Evolutionary conservation across 1,140 invertebrate species (phyloP).

Genomic region (Drosophila tropicalis): DNA sequence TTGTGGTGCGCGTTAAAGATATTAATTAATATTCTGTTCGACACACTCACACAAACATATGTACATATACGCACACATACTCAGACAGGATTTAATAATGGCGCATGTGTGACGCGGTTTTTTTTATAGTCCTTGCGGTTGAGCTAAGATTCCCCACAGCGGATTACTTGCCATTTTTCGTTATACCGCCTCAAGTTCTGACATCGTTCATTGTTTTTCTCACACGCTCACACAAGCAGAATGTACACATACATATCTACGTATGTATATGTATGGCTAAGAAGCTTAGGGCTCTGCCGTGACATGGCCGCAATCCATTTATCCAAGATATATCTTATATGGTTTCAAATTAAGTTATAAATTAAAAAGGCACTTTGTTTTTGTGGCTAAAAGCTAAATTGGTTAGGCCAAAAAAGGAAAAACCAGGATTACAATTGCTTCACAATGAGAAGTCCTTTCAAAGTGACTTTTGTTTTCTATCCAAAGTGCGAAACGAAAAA

Average conservation of each 20-base stretch:
- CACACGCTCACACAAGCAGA: conserved; percentile 5
- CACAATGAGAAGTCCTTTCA: background rate
- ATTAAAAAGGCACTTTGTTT: conserved; percentile 62
- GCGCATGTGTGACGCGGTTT: conserved; percentile 69
- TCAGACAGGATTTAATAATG: conserved; percentile 67
- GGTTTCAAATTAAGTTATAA: conserved; percentile 63
- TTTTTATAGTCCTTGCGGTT: conserved; percentile 57
- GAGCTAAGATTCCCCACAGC: conserved; percentile 45
- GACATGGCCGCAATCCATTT: conserved; percentile 60
- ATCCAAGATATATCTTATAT: conserved; percentile 41
- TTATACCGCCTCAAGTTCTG: conserved; percentile 51
- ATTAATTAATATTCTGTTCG: conserved; percentile 78
- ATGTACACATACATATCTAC: conserved; percentile 17
- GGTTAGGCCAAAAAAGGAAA: conserved; percentile 28
- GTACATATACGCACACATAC: conserved; percentile 14
- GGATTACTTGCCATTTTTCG: conserved; percentile 61
- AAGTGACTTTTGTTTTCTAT: background rate
- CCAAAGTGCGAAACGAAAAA: background rate
- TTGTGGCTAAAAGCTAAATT: conserved; percentile 41
- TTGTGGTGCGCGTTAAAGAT: conserved; percentile 76
- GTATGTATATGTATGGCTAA: conserved; percentile 8
- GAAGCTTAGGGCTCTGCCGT: conserved; percentile 44
- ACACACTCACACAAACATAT: conserved; percentile 26
- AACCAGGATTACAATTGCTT: conserved; percentile 32
- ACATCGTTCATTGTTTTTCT: conserved; percentile 49